Conservation (phyloP, 2,113 vertebrate species). For the Vanacampus margaritifer region DNA sequence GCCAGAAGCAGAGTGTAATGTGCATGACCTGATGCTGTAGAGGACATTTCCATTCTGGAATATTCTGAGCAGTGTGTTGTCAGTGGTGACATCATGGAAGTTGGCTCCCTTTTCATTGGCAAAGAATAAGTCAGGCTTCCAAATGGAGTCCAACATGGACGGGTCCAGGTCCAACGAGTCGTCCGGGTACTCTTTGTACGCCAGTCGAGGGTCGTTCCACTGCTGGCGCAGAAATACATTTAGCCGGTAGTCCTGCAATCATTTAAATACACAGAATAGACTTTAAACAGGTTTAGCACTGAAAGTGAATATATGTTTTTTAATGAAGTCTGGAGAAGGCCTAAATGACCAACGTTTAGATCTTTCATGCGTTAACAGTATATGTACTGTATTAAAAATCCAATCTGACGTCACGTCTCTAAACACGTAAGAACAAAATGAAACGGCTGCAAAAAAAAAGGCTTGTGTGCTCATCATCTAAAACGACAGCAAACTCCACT, state of each 20-base stretch:
- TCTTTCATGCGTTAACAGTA: too few relatives aligned
- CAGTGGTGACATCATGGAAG: conserved; percentile 91
- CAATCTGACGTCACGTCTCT: background rate
- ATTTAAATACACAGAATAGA: background rate
- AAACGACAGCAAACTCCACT: conserved; percentile 32
- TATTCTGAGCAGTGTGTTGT: conserved; percentile 92
- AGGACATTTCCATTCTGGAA: conserved; percentile 94
- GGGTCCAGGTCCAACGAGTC: conserved; percentile 90
- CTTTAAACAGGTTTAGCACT: too few relatives aligned
- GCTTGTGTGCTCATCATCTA: conserved; percentile 12
- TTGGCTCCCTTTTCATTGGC: conserved; percentile 93
- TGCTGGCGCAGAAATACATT: conserved; percentile 92
- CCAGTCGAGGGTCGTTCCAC: conserved; percentile 91
- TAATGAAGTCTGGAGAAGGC: too few relatives aligned
- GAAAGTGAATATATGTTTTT: too few relatives aligned
- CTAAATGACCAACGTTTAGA: too few relatives aligned
- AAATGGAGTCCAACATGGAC: conserved; percentile 94
- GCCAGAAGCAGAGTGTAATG: background rate
- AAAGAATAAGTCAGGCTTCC: conserved; percentile 94
- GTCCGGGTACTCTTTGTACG: conserved; percentile 88
- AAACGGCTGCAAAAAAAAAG: background rate
- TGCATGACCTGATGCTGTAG: conserved; percentile 88
- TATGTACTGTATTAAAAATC: background rate
- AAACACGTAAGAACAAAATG: background rate
- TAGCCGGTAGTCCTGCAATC: conserved; percentile 83